Conservation (phyloP, 1,140 invertebrate genomes). For the Apis laboriosa region DNA sequence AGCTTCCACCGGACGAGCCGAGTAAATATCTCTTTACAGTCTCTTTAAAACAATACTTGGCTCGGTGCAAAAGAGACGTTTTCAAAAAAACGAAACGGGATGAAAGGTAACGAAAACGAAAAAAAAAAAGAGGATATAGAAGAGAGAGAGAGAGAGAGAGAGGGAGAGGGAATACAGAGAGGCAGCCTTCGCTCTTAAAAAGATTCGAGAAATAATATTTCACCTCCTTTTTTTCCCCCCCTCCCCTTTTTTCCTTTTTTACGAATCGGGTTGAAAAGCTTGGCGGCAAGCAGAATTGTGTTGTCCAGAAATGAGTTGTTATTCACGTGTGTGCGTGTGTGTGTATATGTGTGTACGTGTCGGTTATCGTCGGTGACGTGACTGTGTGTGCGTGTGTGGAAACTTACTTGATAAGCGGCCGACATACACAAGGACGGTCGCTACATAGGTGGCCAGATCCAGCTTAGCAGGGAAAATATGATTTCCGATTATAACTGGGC, state of each 20-base stretch:
- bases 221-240: conserved; percentile 9
- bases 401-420: conserved; percentile 72
- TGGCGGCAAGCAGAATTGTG: background rate
- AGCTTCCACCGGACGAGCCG: background rate
- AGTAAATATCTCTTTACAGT: background rate
- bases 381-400: conserved; percentile 28
- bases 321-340: background rate
- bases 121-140: background rate
- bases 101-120: background rate
- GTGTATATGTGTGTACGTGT: conserved; percentile 18
- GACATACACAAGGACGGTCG: conserved; percentile 70
- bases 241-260: no score
- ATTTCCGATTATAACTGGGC: conserved; percentile 73
- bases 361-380: no score
- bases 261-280: conserved; percentile 30
- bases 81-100: no score
- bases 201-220: conserved; percentile 43
- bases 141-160: no score
- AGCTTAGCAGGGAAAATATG: conserved; percentile 73
- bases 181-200: background rate
- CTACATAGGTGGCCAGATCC: conserved; percentile 71
- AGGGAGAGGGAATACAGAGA: background rate
- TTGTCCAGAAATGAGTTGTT: background rate
- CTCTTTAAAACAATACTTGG: background rate
- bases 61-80: no score